Evolutionary conservation across 2,113 vertebrate species (phyloP).

Genomic region (Panthera leo): DNA sequence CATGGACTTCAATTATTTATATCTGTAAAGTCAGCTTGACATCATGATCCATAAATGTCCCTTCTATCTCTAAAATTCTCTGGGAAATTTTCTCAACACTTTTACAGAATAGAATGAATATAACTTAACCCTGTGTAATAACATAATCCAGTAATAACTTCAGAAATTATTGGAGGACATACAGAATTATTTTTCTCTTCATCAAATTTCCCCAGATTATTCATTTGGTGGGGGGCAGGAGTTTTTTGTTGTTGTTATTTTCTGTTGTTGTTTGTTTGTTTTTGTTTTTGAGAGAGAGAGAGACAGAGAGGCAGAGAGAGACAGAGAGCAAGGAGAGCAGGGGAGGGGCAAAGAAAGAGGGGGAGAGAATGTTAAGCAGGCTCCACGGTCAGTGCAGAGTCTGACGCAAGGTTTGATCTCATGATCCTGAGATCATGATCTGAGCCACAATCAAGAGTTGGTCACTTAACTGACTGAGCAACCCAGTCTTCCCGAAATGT

Average conservation of each 20-base stretch:
- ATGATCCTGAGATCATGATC: no score
- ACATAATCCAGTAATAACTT: background rate
- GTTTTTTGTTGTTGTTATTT: background rate
- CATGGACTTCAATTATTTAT: background rate
- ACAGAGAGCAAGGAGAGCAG: no score
- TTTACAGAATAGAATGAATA: background rate
- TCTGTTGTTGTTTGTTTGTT: no score
- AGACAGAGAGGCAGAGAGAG: no score
- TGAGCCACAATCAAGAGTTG: no score
- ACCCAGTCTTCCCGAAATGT: no score
- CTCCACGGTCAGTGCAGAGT: no score
- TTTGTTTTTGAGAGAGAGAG: no score
- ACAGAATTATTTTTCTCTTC: background rate
- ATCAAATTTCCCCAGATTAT: background rate
- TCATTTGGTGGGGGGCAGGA: background rate
- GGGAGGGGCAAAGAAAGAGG: no score
- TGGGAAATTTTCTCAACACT: background rate
- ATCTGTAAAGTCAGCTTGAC: background rate
- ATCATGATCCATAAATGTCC: background rate
- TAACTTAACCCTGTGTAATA: background rate
- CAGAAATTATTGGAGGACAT: background rate
- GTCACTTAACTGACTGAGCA: no score
- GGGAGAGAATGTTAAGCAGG: no score
- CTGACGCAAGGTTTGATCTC: no score
- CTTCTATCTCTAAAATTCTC: background rate